phyloP scores from a whole-genome alignment of 2,888 invertebrate genomes.

The Lamproptera curius region DNA sequence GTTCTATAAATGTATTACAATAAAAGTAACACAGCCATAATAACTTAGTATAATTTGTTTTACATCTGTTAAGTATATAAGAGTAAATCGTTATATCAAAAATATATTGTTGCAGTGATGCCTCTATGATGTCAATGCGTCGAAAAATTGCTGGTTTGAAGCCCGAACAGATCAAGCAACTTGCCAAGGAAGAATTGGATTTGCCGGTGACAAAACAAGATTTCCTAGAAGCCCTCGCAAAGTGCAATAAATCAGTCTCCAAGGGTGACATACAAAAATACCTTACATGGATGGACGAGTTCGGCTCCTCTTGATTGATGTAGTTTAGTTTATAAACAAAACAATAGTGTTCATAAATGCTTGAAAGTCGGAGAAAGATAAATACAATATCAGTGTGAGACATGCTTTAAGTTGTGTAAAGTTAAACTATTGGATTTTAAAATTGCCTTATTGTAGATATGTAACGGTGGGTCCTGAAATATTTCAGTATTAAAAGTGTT shows the following conservation, averaged over 20 bases:
- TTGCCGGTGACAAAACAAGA: conserved; percentile 95
- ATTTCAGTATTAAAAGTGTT: conserved; percentile 66
- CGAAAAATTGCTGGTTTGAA: conserved; percentile 94
- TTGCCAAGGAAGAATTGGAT: conserved; percentile 96
- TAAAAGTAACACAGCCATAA: no score
- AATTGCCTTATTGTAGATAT: conserved; percentile 50
- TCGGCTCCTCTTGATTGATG: conserved; percentile 90
- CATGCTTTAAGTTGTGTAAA: conserved; percentile 28
- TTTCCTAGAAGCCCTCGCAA: conserved; percentile 94
- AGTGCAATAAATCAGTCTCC: conserved; percentile 98
- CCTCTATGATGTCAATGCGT: conserved; percentile 99
- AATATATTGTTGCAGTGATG: conserved; percentile 91
- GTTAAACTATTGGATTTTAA: conserved; percentile 29
- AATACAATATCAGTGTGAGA: conserved; percentile 25
- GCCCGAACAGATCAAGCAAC: conserved; percentile 95
- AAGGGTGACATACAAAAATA: conserved; percentile 96
- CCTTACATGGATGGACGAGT: conserved; percentile 98
- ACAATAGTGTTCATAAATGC: conserved; percentile 6
- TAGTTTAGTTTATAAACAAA: conserved; percentile 19
- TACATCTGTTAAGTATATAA: no score
- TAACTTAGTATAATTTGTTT: no score
- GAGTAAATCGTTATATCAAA: no score
- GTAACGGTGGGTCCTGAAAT: conserved; percentile 37
- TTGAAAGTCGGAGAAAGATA: conserved; percentile 12
- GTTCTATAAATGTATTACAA: no score